Conservation (phyloP, 2,113 vertebrate species). For the Bufo bufo region DNA sequence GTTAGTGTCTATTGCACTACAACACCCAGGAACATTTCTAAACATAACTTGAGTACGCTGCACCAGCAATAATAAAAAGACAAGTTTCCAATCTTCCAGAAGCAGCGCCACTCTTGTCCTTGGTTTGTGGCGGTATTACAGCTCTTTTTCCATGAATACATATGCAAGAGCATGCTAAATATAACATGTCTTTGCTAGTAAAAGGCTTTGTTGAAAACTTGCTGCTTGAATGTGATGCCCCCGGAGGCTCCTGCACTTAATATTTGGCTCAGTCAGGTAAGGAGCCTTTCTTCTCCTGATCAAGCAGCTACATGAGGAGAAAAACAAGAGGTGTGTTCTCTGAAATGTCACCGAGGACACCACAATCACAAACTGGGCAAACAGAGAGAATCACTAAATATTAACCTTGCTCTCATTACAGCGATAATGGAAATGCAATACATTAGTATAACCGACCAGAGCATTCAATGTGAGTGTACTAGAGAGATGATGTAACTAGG, state of each 20-base stretch:
- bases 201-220: neutral
- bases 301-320: neutral
- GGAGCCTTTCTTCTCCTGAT: neutral
- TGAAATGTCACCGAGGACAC: slow-evolving; percentile 27
- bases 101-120: too few species aligned
- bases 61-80: too few species aligned
- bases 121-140: too few species aligned
- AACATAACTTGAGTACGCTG: too few species aligned
- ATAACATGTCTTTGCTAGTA: neutral
- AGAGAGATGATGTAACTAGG: too few species aligned
- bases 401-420: slow-evolving; percentile 10
- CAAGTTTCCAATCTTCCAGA: too few species aligned
- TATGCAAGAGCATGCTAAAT: neutral
- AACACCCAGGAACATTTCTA: too few species aligned
- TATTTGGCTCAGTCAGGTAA: slow-evolving; percentile 21
- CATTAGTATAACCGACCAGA: neutral
- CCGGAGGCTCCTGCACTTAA: slow-evolving; percentile 17
- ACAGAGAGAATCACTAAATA: slow-evolving; percentile 33
- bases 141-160: neutral
- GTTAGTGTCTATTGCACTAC: too few species aligned
- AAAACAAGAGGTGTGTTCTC: slow-evolving; percentile 25
- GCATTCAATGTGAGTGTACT: neutral
- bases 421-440: neutral
- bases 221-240: neutral
- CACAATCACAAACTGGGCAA: slow-evolving; percentile 1